Conservation (phyloP, 2,888 invertebrate genomes). For the Pemphredon lugubris region DNA sequence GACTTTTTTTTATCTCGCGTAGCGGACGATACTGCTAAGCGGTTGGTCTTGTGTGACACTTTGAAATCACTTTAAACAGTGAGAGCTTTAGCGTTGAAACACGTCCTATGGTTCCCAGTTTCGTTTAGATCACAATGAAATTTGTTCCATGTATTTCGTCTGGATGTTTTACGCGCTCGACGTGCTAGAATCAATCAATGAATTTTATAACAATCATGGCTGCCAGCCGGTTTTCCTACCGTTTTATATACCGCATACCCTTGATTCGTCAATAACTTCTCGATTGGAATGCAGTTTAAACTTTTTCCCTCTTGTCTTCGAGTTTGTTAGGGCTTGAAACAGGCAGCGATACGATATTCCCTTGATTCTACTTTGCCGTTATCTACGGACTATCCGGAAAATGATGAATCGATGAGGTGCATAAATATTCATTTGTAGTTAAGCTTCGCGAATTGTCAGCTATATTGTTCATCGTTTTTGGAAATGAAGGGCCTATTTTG, state of each 20-base stretch:
- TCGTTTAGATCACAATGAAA: constrained; percentile 9
- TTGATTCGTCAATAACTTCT: constrained; percentile 23
- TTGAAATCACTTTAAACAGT: constrained; percentile 31
- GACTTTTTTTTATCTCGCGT: constrained; percentile 44
- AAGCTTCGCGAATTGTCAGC: background rate
- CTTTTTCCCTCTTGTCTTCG: too few species aligned
- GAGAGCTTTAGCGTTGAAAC: constrained; percentile 21
- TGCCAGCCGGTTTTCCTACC: constrained; percentile 69
- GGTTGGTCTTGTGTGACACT: constrained; percentile 35
- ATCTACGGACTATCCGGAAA: too few species aligned
- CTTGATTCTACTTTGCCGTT: too few species aligned
- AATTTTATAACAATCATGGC: constrained; percentile 75
- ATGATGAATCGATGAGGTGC: background rate
- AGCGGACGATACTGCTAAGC: constrained; percentile 59
- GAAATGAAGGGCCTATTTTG: too few species aligned
- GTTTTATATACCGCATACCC: constrained; percentile 31
- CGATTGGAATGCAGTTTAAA: constrained; percentile 1
- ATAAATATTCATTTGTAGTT: background rate
- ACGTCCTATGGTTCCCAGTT: constrained; percentile 12
- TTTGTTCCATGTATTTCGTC: constrained; percentile 24
- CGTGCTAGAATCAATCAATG: constrained; percentile 69
- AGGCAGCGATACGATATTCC: too few species aligned
- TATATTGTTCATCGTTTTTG: background rate
- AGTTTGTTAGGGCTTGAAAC: too few species aligned
- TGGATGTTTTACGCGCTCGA: constrained; percentile 37